Evolutionary conservation across 2,888 invertebrate species (phyloP), one percentile per base, ranked within the genome.

Genomic region (Eudasyphora cyanicolor): DNA sequence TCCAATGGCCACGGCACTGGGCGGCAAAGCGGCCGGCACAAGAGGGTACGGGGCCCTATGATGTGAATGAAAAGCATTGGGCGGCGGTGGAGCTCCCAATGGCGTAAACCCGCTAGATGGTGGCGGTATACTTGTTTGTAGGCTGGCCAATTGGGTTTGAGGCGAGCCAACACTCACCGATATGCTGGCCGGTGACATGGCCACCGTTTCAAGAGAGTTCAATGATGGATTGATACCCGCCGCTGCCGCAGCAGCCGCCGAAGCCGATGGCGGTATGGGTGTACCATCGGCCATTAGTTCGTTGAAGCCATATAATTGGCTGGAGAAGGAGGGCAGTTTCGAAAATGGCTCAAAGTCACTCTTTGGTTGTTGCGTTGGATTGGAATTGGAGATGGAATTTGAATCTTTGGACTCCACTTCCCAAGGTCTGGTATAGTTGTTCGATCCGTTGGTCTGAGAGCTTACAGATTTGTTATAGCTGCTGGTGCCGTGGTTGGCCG

Each of bases 271-370:
- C 80, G 79, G 76, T 82, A 78, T 77, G 2, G 85, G 86, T 38
- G 89, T 94, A n/a, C 85, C 86, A 32, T 87, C 87, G 64, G 86
- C 81, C 85, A 86, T 84, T 29, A 87, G 78, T 82, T 49, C 86
- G 74, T 91, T 91, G 86, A 89, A 91, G 86, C 91, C 91, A 91
- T 96, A 96, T 93, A 97, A 97, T 93, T 97, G 97, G 89, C 97
- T 97, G 92, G 97, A 97, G 93, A 97, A 97, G 90, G 97, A 97
- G 87, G 97, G 97, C 91, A 97, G 93, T 93, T 97, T 97, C 89
- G 95, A 94, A 93, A 94, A 93, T 70, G 92, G 91, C 87, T 94
- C 94, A 87, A 94, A 94, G 87, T 94, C 94, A 87, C 94, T 93
- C 60, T 76, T 89, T 87, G 87, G 89, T 80, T 80, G 87, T 38